Evolutionary conservation across 2,888 invertebrate genomes (phyloP).

Genomic region (Hypselothyrea guttata): DNA sequence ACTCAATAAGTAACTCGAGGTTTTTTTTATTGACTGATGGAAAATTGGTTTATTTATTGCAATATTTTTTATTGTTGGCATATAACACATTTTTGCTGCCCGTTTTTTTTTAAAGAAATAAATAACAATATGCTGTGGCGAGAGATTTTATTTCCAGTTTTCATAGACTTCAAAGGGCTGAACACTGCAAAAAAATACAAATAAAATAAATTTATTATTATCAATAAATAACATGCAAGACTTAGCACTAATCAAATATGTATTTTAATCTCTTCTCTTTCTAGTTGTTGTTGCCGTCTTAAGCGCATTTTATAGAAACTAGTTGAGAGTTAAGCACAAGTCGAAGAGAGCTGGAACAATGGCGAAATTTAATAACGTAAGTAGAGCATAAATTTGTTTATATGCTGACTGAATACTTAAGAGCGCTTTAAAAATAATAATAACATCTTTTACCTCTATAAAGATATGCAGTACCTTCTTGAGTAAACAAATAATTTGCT

Average conservation of each 20-base stretch:
- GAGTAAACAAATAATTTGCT: slow-evolving; percentile 2
- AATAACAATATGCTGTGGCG: slow-evolving; percentile 27
- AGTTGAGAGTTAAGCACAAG: slow-evolving; percentile 7
- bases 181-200: slow-evolving; percentile 23
- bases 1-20: slow-evolving; percentile 37
- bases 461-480: slow-evolving; percentile 53
- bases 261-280: slow-evolving; percentile 26
- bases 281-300: slow-evolving; percentile 28
- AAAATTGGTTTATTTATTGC: slow-evolving; percentile 68
- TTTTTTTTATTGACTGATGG: slow-evolving; percentile 57
- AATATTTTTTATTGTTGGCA: slow-evolving; percentile 48
- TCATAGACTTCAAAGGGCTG: background rate
- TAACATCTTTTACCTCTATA: slow-evolving; percentile 1
- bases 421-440: slow-evolving; percentile 11
- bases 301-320: slow-evolving; percentile 14
- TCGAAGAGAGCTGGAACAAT: slow-evolving; percentile 29
- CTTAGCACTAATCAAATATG: slow-evolving; percentile 34
- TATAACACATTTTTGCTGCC: slow-evolving; percentile 28
- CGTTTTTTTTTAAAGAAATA: slow-evolving; percentile 30
- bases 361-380: slow-evolving; percentile 52
- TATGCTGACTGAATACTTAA: slow-evolving; percentile 35
- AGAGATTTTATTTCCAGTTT: slow-evolving; percentile 4
- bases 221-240: background rate
- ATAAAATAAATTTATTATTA: slow-evolving; percentile 19
- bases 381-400: slow-evolving; percentile 26